These are phyloP conservation scores for Parascotia fuliginaria DNA, from an alignment of 2,888 invertebrate species.

Conservation along the genomic window DNA sequence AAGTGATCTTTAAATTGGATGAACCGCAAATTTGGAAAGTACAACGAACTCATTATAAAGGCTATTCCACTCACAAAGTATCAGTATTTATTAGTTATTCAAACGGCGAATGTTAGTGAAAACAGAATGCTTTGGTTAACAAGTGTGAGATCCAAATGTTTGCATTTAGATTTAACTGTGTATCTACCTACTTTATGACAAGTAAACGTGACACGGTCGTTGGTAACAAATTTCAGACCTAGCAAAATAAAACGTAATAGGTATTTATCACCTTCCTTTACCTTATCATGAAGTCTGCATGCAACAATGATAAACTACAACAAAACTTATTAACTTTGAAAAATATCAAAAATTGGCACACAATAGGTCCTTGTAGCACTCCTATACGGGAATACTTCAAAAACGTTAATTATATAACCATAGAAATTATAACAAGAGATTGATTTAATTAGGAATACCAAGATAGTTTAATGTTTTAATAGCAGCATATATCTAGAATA, in stretches of 20 bases:
- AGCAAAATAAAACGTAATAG: no score
- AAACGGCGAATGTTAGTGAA: no score
- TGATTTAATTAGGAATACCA: not conserved
- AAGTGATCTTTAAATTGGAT: not conserved
- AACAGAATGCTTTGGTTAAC: no score
- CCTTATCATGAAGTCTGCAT: no score
- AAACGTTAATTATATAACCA: no score
- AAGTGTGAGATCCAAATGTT: no score
- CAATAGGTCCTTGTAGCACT: not conserved
- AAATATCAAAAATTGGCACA: not conserved
- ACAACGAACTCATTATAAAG: not conserved
- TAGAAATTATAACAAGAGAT: not conserved
- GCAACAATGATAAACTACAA: not conserved
- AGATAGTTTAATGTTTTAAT: slow-evolving; percentile 28
- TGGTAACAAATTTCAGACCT: no score
- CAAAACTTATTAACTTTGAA: not conserved
- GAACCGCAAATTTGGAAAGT: not conserved
- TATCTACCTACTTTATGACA: no score
- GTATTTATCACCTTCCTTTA: no score
- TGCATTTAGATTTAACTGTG: no score
- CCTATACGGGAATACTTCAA: not conserved
- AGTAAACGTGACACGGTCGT: no score
- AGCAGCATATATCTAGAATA: slow-evolving; percentile 21
- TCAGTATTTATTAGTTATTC: no score
- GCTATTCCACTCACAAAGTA: not conserved